A percentile compares a stretch with the other conserved stretches of the same genome.
Conservation (phyloP, 2,888 invertebrate genomes). For the Prosapia bicincta region DNA sequence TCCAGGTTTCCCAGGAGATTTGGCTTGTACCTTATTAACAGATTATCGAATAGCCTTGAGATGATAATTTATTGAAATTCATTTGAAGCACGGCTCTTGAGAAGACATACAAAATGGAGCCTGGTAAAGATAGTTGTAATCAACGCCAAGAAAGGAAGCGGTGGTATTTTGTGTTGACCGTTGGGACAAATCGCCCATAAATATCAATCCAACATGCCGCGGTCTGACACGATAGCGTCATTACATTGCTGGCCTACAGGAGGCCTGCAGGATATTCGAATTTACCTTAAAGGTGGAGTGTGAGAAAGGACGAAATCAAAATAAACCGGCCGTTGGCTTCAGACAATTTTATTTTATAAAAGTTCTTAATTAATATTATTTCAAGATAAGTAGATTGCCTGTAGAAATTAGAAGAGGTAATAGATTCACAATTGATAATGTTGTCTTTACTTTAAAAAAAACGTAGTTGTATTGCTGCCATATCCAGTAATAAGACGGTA, state of each 20-base stretch:
- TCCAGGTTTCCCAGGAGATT: too few relatives aligned
- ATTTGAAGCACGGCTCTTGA: neutral
- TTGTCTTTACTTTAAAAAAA: too few relatives aligned
- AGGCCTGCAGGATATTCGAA: neutral
- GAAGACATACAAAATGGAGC: neutral
- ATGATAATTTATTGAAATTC: neutral
- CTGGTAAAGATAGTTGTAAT: conserved; percentile 2
- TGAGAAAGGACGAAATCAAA: neutral
- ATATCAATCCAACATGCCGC: neutral
- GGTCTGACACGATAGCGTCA: neutral
- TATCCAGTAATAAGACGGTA: too few relatives aligned
- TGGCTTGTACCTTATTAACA: neutral
- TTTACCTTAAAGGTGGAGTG: neutral
- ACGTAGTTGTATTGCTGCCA: too few relatives aligned
- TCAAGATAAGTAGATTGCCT: too few relatives aligned
- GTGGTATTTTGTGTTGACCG: neutral
- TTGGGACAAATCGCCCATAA: neutral
- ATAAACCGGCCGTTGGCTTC: neutral
- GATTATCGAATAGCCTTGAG: neutral
- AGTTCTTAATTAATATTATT: too few relatives aligned
- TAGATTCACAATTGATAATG: too few relatives aligned
- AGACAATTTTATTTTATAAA: too few relatives aligned
- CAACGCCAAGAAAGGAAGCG: neutral
- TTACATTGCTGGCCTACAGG: neutral
- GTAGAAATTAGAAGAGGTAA: too few relatives aligned